Conservation (phyloP, 2,797 vertebrate genomes). For the Leptatherina wallacei region DNA sequence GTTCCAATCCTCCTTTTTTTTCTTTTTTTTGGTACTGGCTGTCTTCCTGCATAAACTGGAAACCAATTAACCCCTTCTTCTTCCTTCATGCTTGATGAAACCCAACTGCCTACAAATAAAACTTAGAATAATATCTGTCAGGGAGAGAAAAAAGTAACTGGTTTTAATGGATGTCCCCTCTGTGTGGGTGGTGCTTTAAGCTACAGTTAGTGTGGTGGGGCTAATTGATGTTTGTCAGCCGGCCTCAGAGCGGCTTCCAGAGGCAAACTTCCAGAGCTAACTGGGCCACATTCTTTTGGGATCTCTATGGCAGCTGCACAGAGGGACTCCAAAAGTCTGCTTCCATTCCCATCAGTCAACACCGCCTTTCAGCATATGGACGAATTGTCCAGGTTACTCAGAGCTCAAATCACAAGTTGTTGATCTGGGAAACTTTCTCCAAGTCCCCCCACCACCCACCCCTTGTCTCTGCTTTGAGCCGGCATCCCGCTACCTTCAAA, state of each 20-base stretch:
- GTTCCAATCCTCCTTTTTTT: conserved; percentile 40
- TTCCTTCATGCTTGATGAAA: conserved; percentile 44
- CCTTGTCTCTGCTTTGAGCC: conserved; percentile 50
- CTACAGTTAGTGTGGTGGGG: conserved; percentile 64
- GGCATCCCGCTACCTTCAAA: conserved; percentile 69
- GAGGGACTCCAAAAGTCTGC: conserved; percentile 67
- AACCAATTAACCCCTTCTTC: conserved; percentile 32
- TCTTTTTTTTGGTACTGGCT: conserved; percentile 41
- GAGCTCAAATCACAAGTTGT: conserved; percentile 58
- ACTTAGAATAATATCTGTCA: conserved; percentile 42
- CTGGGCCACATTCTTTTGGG: conserved; percentile 77
- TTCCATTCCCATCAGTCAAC: conserved; percentile 53
- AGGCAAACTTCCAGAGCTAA: conserved; percentile 76
- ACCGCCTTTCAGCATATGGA: conserved; percentile 49
- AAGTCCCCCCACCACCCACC: conserved; percentile 35
- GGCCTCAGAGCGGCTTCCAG: conserved; percentile 65
- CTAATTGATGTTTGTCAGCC: conserved; percentile 77
- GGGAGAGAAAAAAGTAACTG: conserved; percentile 32
- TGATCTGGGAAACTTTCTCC: conserved; percentile 61
- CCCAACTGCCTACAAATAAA: conserved; percentile 36
- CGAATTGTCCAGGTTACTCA: conserved; percentile 58
- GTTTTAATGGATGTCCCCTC: conserved; percentile 51
- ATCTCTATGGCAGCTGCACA: conserved; percentile 81
- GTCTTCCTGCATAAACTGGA: conserved; percentile 58
- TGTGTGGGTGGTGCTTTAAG: conserved; percentile 70